A percentile compares a stretch with the other conserved stretches of the same genome.
Evolutionary conservation across 2,888 invertebrate genomes (phyloP).

Genomic region (Magallana nippona): DNA sequence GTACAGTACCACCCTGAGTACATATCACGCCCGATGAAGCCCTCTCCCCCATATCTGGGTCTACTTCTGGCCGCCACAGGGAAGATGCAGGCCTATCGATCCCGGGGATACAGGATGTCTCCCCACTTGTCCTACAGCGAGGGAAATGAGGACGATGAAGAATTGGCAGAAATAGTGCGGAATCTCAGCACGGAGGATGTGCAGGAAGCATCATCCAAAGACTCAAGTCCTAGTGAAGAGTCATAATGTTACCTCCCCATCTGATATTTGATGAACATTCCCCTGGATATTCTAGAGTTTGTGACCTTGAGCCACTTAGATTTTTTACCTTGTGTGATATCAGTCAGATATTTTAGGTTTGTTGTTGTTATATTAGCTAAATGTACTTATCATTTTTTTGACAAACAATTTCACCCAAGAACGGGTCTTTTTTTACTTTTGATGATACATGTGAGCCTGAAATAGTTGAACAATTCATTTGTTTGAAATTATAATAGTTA

Average conservation of each 20-base stretch:
- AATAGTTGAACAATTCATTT: no score
- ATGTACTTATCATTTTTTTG: no score
- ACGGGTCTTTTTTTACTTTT: no score
- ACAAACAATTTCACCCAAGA: no score
- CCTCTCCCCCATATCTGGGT: conserved; percentile 97
- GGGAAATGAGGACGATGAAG: conserved; percentile 64
- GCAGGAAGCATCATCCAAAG: background rate
- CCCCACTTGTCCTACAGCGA: conserved; percentile 74
- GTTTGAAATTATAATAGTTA: no score
- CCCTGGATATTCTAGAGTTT: background rate
- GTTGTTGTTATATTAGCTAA: no score
- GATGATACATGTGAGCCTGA: no score
- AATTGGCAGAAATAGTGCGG: conserved; percentile 38
- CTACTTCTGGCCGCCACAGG: conserved; percentile 93
- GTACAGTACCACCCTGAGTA: conserved; percentile 99
- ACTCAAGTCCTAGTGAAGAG: background rate
- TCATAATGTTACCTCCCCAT: background rate
- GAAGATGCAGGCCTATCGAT: conserved; percentile 84
- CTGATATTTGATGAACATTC: background rate
- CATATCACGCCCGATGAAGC: conserved; percentile 86
- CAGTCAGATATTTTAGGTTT: no score
- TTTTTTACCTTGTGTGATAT: no score
- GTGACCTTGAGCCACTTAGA: no score
- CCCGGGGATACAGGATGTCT: conserved; percentile 74
- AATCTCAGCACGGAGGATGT: conserved; percentile 1